A percentile compares a stretch with the other conserved stretches of the same genome.
These are phyloP conservation scores for Pagetopsis macropterus DNA, from an alignment of 2,797 vertebrate genomes.

Conservation along the genomic window DNA sequence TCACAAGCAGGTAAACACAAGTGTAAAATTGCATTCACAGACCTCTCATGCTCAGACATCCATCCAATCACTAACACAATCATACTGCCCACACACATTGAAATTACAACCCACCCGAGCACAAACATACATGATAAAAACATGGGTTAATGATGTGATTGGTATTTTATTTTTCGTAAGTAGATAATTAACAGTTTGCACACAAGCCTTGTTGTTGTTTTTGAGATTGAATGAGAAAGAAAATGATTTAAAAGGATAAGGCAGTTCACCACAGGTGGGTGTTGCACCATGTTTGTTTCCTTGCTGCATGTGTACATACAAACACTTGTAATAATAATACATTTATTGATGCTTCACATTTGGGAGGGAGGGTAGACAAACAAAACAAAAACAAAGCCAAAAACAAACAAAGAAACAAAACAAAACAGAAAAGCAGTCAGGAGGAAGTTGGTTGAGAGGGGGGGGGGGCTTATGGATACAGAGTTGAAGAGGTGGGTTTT, in stretches of 20 bases:
- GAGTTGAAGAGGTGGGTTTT: too few relatives aligned
- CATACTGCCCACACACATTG: conserved; percentile 22
- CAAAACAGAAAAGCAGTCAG: too few relatives aligned
- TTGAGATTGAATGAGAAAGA: conserved; percentile 6
- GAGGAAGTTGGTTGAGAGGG: too few relatives aligned
- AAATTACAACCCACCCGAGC: background rate
- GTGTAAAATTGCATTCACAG: conserved; percentile 9
- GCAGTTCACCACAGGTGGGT: background rate
- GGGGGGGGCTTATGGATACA: too few relatives aligned
- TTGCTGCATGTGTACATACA: background rate
- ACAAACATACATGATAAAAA: conserved; percentile 16
- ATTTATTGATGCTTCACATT: too few relatives aligned
- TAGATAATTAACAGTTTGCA: conserved; percentile 25
- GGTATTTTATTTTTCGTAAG: background rate
- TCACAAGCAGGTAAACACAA: background rate
- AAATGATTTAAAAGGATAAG: background rate
- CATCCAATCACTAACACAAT: conserved; percentile 17
- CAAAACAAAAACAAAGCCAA: too few relatives aligned
- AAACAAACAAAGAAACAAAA: too few relatives aligned
- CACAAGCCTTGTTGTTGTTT: background rate
- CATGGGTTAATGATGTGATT: conserved; percentile 34
- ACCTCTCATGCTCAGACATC: conserved; percentile 19
- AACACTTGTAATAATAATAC: background rate
- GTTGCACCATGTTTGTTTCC: background rate
- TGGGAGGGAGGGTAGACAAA: too few relatives aligned